phyloP scores from a whole-genome alignment of 2,113 vertebrate genomes.

The Promerops cafer region DNA sequence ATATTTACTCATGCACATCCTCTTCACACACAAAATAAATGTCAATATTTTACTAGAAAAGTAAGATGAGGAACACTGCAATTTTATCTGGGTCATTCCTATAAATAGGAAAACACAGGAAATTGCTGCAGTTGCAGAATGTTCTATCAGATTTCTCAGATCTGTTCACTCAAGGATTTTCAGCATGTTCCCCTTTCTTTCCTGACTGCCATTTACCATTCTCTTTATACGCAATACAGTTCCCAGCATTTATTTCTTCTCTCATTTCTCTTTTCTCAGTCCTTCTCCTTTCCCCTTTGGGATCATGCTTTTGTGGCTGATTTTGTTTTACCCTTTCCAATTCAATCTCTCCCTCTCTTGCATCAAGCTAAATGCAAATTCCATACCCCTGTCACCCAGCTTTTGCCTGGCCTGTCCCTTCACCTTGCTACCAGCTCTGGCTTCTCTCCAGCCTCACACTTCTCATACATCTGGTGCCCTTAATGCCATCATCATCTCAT shows the following conservation, averaged over 20 bases:
- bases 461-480: neutral
- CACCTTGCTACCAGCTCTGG: neutral
- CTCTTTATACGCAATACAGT: neutral
- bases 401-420: neutral
- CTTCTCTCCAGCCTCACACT: neutral
- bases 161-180: neutral
- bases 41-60: neutral
- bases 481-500: neutral
- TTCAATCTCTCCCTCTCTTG: neutral
- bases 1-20: neutral
- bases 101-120: neutral
- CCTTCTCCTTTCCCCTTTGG: neutral
- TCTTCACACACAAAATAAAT: neutral
- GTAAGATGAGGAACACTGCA: neutral
- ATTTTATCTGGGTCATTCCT: neutral
- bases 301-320: neutral
- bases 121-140: neutral
- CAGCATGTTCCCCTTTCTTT: neutral
- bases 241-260: neutral
- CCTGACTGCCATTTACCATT: neutral
- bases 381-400: neutral
- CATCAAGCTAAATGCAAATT: neutral
- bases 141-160: neutral
- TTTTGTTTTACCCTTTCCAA: neutral
- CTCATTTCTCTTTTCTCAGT: neutral